These are phyloP conservation scores for Augochlora pura DNA, from an alignment of 1,140 invertebrate genomes.

Conservation along the genomic window DNA sequence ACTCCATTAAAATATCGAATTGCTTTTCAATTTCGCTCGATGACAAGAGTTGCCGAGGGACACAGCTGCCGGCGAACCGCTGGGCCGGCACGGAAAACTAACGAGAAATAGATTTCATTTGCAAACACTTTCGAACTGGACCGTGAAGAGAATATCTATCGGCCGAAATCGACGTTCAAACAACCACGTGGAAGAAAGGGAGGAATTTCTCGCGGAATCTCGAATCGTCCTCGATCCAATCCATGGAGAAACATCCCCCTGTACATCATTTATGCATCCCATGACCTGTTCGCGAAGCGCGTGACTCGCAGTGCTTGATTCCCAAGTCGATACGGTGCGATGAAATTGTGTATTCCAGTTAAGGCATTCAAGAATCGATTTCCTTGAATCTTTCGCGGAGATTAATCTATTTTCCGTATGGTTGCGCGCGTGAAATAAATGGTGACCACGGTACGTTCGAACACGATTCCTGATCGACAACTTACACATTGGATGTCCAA, in stretches of 20 bases:
- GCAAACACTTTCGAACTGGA: not conserved
- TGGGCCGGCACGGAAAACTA: not conserved
- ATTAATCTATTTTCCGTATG: not conserved
- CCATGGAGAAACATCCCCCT: not conserved
- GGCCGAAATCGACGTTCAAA: not conserved
- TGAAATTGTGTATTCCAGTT: constrained; percentile 16
- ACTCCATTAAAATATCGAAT: constrained; percentile 15
- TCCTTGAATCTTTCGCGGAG: not conserved
- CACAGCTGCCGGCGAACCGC: too few relatives aligned
- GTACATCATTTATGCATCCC: constrained; percentile 4
- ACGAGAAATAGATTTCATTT: constrained; percentile 27
- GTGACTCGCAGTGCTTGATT: constrained; percentile 2
- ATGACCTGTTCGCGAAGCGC: not conserved
- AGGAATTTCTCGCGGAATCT: not conserved
- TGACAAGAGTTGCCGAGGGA: too few relatives aligned
- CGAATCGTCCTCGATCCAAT: not conserved
- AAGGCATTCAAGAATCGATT: constrained; percentile 9
- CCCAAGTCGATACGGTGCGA: constrained; percentile 12
- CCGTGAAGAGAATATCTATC: not conserved
- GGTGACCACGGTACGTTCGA: not conserved
- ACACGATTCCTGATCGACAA: not conserved
- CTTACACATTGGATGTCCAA: too few relatives aligned
- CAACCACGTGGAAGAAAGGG: too few relatives aligned
- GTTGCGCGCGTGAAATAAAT: not conserved
- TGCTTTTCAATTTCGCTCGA: constrained; percentile 11